Base-by-base conservation (phyloP, 2,888 invertebrate genomes). In the Lypha dubia region DNA sequence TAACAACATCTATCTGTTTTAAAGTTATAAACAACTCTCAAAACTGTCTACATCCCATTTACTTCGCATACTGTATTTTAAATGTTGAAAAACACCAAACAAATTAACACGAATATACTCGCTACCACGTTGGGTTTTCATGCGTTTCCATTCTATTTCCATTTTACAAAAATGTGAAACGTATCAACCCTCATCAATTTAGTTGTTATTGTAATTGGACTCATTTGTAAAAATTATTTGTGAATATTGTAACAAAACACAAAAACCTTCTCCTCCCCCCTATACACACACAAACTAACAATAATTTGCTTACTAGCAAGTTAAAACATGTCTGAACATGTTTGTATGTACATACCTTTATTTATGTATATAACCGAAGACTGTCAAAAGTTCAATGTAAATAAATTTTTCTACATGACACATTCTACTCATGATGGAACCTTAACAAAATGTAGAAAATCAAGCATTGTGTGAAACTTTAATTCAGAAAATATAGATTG, bases 141-240 rank as follows among this genome's bases (percentile, higher is more conserved):
- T 67, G 8, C 32, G 17, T 46, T 51, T 20, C 7, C 32, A 67
- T 51, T 51, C 2, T 35, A 35, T 15, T 44, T 17, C 17, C 44
- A 58, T 51, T 15, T 44, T 17, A 28, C 44, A 58, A 46, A 44
- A 41, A 20, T 17, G 38, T 32, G 15, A 22, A 35, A n/a, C 17
- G 28, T 60, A 44, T 2, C 11, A 11, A 17, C 63, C 15, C n/a
- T 28, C 28, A 13, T 49, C 11, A 24, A 4, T 17, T 17, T 62
- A 51, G 9, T 53, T 58, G 38, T 22, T 75, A 13, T 17, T 67
- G 17, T 56, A 81, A 65, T 76, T 76, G 65, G 49, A 67, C 9
- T 83, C 73, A 62, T 77, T 83, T 83, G 83, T 74, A 60, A 32
- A 73, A 41, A 73, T 32, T 60, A 53, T 20, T 67, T 65, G 15